Evolutionary conservation across 2,113 vertebrate genomes (phyloP).

Genomic region (Alectura lathami): DNA sequence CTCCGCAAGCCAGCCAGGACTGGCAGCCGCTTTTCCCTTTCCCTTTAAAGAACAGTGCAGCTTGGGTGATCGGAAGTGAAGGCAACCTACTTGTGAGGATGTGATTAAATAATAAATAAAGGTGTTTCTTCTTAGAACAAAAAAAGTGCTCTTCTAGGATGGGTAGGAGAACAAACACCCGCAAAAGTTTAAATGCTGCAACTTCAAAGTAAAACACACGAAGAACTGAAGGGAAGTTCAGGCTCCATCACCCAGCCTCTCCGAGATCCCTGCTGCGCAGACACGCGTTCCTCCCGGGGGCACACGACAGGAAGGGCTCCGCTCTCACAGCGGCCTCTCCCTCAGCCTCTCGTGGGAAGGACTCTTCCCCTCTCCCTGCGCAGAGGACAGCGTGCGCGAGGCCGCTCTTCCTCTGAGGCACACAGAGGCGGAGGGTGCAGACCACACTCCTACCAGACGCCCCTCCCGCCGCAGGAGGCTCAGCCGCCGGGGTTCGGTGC

Average conservation of each 20-base stretch:
- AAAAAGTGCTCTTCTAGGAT: background rate
- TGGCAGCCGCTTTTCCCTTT: background rate
- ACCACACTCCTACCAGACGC: background rate
- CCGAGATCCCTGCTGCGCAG: background rate
- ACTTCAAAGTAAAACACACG: background rate
- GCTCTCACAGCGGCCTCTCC: background rate
- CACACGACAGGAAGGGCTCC: background rate
- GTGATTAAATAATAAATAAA: background rate
- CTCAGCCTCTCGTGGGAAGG: background rate
- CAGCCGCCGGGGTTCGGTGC: background rate
- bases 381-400: background rate
- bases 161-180: background rate
- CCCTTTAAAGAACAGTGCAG: background rate
- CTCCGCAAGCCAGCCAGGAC: background rate
- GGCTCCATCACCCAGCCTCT: background rate
- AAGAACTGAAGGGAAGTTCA: background rate
- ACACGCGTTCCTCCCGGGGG: fast-evolving
- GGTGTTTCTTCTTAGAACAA: background rate
- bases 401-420: background rate
- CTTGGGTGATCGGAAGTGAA: background rate
- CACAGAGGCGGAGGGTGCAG: background rate
- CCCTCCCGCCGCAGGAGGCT: background rate
- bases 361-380: background rate
- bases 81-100: background rate
- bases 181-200: background rate